These are phyloP conservation scores for Lontra canadensis DNA, from an alignment of 2,113 vertebrate genomes.

Conservation along the genomic window DNA sequence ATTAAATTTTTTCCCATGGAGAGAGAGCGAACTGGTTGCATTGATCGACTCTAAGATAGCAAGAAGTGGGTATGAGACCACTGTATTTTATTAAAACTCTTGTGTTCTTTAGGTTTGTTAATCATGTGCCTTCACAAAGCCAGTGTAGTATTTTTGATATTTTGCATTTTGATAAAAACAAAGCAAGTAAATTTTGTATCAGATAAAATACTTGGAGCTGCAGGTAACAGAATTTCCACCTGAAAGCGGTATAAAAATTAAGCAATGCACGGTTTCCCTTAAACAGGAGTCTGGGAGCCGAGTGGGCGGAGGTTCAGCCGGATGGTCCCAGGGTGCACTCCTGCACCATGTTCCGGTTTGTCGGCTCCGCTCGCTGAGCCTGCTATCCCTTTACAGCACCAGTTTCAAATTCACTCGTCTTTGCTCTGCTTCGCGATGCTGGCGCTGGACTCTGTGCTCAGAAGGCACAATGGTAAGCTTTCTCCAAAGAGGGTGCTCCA, in stretches of 20 bases:
- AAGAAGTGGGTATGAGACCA: background rate
- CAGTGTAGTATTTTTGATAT: background rate
- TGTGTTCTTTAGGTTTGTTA: background rate
- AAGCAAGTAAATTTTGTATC: background rate
- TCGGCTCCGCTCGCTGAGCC: background rate
- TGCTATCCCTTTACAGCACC: too few species aligned
- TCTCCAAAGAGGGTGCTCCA: background rate
- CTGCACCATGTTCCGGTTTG: background rate
- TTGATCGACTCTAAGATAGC: background rate
- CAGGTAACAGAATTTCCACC: background rate
- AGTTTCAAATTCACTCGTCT: background rate
- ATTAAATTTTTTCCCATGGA: background rate
- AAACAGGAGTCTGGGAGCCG: background rate
- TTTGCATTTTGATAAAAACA: background rate
- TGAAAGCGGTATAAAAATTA: background rate
- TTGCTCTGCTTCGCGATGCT: background rate
- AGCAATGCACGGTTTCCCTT: background rate
- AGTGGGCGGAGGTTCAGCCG: background rate
- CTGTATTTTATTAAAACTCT: background rate
- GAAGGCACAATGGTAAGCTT: background rate
- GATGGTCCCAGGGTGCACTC: background rate
- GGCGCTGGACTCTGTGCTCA: background rate
- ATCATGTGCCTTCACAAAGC: background rate
- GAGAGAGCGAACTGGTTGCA: background rate
- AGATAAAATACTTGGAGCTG: background rate